phyloP scores from a whole-genome alignment of 2,888 invertebrate genomes.

The Melanotus villosus region DNA sequence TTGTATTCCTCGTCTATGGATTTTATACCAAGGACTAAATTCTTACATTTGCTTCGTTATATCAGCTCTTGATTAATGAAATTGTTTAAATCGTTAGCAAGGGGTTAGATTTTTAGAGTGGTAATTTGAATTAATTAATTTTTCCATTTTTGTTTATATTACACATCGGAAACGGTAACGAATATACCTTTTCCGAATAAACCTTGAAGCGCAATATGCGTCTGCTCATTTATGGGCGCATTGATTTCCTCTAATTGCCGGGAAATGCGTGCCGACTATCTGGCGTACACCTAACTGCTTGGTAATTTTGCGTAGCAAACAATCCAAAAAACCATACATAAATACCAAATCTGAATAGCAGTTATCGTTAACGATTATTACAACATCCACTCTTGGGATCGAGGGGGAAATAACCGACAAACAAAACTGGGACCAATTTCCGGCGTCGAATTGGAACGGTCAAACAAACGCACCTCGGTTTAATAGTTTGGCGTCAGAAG shows the following conservation, averaged over 20 bases:
- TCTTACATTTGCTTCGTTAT: no score
- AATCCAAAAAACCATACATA: constrained; percentile 14
- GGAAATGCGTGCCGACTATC: constrained; percentile 24
- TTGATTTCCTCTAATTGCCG: constrained; percentile 34
- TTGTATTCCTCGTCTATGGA: no score
- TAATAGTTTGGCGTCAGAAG: constrained; percentile 20
- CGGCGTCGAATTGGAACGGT: neutral
- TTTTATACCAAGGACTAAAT: no score
- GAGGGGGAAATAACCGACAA: constrained; percentile 3
- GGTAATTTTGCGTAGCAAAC: constrained; percentile 4
- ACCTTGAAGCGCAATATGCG: constrained; percentile 26
- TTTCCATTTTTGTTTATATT: no score
- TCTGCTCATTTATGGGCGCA: constrained; percentile 26
- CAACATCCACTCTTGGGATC: neutral
- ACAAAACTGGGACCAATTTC: constrained; percentile 18
- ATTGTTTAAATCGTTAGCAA: no score
- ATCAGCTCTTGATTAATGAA: no score
- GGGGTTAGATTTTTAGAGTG: no score
- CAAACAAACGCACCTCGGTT: constrained; percentile 13
- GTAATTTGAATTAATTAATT: no score
- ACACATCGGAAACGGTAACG: neutral
- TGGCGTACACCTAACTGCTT: neutral
- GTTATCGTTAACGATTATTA: constrained; percentile 16
- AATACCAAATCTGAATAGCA: constrained; percentile 7
- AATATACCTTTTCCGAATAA: neutral